Evolutionary conservation across 2,797 vertebrate genomes (phyloP), one percentile per base, ranked within the genome.

Genomic region (Anisognathus igniventris): DNA sequence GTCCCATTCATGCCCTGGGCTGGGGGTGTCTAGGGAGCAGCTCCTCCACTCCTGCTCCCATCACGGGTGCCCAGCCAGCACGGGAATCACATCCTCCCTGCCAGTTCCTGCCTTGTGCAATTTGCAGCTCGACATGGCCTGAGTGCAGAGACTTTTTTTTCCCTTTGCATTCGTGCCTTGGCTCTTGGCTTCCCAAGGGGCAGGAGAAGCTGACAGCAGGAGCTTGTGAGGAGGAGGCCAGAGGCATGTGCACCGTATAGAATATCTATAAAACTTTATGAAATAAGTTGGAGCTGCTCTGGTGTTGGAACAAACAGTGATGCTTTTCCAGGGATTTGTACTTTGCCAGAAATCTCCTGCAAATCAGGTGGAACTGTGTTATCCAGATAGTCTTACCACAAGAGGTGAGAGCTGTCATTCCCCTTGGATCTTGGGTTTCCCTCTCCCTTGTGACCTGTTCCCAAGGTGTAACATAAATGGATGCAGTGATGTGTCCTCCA

Each of bases 371-470:
- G 40, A 54, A 50, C 3, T 33, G 61, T 28, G 30, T 48, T 71
- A 18, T 0, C 61, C 4, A 0, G 7, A 2, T 33, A 24, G 10
- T 24, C 24, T 7, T 9, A 1, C 9, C 0, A 1, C 0, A 0
- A 1, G n/a, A 14, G 82, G 57, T 24, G 48, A 30, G 40, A 28
- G 9, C 14, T 16, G 20, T 67, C 33, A 15, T 23, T 35, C 6
- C 1, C 47, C 18, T 40, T 1, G 2, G 21, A 39, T 12, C 12
- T 64, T 0, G 0, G 0, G 7, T 88, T 45, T 78, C 60, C 37
- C 81, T 57, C 50, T 79, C 14, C 87, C 68, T 24, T 10, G 61
- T 20, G 50, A 68, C 7, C 54, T 20, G 10, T 39, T 14, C 44
- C 24, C 14, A 10, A 9, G 4, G 1, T 22, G 12, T 44, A 16